Base-by-base conservation (phyloP, 2,113 vertebrate species). In the Dolichotis patagonum region DNA sequence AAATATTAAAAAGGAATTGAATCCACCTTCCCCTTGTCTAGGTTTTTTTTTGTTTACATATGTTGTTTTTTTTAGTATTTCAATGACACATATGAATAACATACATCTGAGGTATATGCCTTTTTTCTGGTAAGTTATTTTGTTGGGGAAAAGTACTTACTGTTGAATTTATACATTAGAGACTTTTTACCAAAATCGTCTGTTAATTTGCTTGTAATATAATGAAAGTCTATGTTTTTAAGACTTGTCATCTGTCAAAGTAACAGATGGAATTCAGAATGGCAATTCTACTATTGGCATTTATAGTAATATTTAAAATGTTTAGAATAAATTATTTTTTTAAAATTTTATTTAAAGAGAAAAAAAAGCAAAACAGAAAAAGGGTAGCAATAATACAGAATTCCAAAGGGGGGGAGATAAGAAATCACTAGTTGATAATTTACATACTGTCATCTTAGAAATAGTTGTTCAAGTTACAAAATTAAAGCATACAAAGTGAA, bases 251-350 rank as follows among this genome's bases (percentile, higher is more conserved):
- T 58, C 69, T 80, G 90, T 95, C 73, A 85, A 90, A 93, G 11
- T 22, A 69, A 62, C 4, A 90, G 22, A 20, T 95, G 49, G 28
- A 19, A 41, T 87, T 96, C 88, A 82, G 58, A 14, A 73, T 10
- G 71, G 35, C 32, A 94, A 22, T 96, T 63, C n/a, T 96, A 85
- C 71, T 82, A 87, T 49, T 93, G 35, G 19, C n/a, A 63, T 28
- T 28, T 81, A 80, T 69, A 75, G 71, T 41, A 92, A 62, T 86
- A 80, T 60, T 92, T 26, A 77, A 5, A 14, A 16, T 85, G 13
- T 90, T 93, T 95, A 60, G 2, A 84, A 75, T 95, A 2, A 94
- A 67, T 86, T 93, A 22, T 43, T 97, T 96, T 96, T 95, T n/a
- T n/a, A n/a, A n/a, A n/a, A n/a, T n/a, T n/a, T n/a, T n/a, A n/a